Evolutionary conservation across 2,888 invertebrate genomes (phyloP).

Genomic region (Stenotaenia linearis): DNA sequence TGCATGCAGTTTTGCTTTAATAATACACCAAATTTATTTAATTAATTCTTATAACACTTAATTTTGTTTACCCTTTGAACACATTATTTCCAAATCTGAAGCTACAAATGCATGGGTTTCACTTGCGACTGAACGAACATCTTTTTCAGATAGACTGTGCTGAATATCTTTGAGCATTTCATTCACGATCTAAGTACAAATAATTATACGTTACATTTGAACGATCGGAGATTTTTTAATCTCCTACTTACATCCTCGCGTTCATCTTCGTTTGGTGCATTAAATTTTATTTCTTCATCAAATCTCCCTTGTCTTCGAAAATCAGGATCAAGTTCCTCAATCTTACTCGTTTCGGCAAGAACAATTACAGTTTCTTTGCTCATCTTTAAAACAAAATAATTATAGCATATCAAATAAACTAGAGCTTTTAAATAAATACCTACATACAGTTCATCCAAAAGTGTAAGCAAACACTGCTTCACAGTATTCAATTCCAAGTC

Average conservation of each 20-base stretch:
- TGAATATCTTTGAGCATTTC: not conserved
- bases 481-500: slow-evolving; percentile 52
- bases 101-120: slow-evolving; percentile 85
- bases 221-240: not conserved
- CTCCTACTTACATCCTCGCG: slow-evolving; percentile 57
- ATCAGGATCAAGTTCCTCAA: slow-evolving; percentile 66
- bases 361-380: slow-evolving; percentile 60
- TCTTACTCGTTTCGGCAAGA: slow-evolving; percentile 70
- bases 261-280: not conserved
- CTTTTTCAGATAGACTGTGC: slow-evolving; percentile 54
- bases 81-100: slow-evolving; percentile 73
- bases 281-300: slow-evolving; percentile 49
- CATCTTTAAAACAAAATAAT: slow-evolving; percentile 56
- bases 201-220: not conserved
- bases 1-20: not conserved
- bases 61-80: slow-evolving; percentile 69
- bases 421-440: not conserved
- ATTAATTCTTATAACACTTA: too few relatives aligned
- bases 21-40: too few relatives aligned
- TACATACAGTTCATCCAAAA: not conserved
- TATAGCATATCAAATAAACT: slow-evolving; percentile 50
- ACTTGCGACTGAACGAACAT: slow-evolving; percentile 60
- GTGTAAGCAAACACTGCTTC: not conserved
- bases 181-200: not conserved
- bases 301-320: slow-evolving; percentile 70